Evolutionary conservation across 2,113 vertebrate genomes (phyloP).

Genomic region (Cyrtonyx montezumae): DNA sequence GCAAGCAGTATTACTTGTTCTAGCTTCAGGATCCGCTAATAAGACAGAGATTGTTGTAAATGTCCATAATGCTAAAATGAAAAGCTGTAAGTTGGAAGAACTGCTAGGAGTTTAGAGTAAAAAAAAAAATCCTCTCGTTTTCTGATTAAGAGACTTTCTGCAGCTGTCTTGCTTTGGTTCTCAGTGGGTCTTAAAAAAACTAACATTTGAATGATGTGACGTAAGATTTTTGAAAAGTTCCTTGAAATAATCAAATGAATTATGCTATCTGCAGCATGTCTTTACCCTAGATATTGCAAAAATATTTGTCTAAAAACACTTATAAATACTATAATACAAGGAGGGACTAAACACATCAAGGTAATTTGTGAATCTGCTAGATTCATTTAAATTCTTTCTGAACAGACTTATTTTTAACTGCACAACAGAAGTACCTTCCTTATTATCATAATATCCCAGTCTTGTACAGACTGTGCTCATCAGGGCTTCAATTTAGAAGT

Average conservation of each 20-base stretch:
- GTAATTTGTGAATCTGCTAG: background rate
- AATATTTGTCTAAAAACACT: background rate
- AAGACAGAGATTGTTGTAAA: background rate
- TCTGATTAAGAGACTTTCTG: fast-evolving
- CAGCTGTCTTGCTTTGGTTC: background rate
- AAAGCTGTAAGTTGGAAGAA: background rate
- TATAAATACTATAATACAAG: background rate
- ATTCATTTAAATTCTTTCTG: background rate
- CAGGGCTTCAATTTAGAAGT: background rate
- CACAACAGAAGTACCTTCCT: background rate
- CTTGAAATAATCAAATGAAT: background rate
- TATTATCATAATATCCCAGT: background rate
- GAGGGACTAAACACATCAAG: background rate
- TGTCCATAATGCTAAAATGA: background rate
- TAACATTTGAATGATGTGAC: background rate
- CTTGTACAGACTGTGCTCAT: background rate
- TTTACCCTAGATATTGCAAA: background rate
- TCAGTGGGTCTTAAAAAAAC: background rate
- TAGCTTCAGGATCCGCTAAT: background rate
- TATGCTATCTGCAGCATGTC: background rate
- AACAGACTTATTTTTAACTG: background rate
- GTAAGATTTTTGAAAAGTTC: background rate
- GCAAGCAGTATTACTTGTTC: background rate
- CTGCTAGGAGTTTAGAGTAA: background rate
- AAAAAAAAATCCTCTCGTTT: background rate